Evolutionary conservation across 2,113 vertebrate species (phyloP).

Genomic region (Camelus dromedarius): DNA sequence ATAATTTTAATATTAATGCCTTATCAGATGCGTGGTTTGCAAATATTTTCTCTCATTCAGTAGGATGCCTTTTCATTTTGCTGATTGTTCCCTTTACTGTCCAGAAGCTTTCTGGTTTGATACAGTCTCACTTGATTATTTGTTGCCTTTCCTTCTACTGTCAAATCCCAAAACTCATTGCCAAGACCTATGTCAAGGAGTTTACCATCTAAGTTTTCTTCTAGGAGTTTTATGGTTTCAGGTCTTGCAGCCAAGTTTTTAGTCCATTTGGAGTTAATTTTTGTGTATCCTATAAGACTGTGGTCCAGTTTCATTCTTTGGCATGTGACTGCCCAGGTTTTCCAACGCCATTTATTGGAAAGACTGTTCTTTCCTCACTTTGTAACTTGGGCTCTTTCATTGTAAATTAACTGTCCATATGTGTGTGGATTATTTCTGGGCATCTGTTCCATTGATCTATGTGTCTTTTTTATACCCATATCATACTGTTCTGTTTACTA

Average conservation of each 20-base stretch:
- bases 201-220: no score
- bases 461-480: no score
- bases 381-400: no score
- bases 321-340: neutral
- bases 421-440: neutral
- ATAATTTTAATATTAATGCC: no score
- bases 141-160: no score
- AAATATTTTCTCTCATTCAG: neutral
- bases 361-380: neutral
- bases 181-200: neutral
- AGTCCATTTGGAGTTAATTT: neutral
- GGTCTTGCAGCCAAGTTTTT: neutral
- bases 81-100: neutral
- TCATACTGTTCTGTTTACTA: no score
- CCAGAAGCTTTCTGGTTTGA: neutral
- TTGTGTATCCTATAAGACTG: neutral
- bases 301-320: neutral
- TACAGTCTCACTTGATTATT: no score
- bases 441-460: no score
- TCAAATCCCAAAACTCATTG: no score
- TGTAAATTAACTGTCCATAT: neutral
- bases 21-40: neutral
- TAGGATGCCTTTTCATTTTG: neutral
- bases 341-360: neutral
- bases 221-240: no score